Evolutionary conservation across 2,113 vertebrate genomes (phyloP), one percentile per base, ranked within the genome.

Genomic region (Sturnus vulgaris): DNA sequence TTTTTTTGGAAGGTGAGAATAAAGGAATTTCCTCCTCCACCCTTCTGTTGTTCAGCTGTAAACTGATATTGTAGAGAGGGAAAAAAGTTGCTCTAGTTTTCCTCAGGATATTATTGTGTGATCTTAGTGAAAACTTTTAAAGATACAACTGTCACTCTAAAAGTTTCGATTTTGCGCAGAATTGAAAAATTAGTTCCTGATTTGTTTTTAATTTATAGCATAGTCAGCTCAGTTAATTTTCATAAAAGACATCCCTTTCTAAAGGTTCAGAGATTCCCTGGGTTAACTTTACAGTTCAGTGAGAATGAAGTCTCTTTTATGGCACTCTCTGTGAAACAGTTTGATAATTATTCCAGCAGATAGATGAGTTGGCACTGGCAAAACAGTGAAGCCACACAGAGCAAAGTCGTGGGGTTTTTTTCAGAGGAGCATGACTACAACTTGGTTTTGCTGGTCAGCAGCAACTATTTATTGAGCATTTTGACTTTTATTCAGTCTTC

Each of bases 21-120:
- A 82, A 87, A 98, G 97, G 95, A 96, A 98, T 97, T 98, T 98
- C 97, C 97, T 98, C 92, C 96, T 97, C 97, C 97, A 97, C 97
- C 96, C 97, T 78, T 64, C 59, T 91, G 92, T 91, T 96, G 94
- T 97, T 97, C 88, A 97, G 68, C 94, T 96, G 96, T 96, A 96
- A 97, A 92, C 85, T 95, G 95, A 97, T 97, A 96, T 78, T 97
- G 92, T 96, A 96, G 66, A 89, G 88, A 95, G 91, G 86, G 88
- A 44, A 90, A 90, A 93, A 95, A 91, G 68, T 83, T 90, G 49
- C 88, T 86, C 96, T 91, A 37, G 22, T 95, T 97, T 96, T 94
- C 94, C 65, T 95, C 57, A 75, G 82, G 95, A 91, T 96, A 57
- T 87, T 75, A 64, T 44, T 11, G 11, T 86, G 76, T 82, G 60